A percentile compares a stretch with the other conserved stretches of the same genome.
Conservation (phyloP, 2,113 vertebrate genomes). For the Larimichthys crocea region DNA sequence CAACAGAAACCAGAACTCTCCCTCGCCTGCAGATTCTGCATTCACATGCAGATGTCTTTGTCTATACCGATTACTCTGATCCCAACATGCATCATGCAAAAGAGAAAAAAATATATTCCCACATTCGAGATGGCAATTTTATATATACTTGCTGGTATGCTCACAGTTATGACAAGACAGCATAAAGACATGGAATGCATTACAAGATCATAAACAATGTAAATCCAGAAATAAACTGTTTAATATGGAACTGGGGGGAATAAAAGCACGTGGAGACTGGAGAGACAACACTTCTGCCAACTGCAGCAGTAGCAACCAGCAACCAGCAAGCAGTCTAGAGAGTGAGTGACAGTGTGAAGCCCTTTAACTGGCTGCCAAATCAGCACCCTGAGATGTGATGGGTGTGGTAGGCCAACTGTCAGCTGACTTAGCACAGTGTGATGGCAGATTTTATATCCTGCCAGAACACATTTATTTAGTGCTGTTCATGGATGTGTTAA, state of each 20-base stretch:
- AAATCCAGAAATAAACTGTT: slow-evolving; percentile 16
- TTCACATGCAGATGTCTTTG: too few species aligned
- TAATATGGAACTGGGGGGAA: slow-evolving; percentile 3
- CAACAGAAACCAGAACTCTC: too few species aligned
- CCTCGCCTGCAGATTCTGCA: too few species aligned
- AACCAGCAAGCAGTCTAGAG: not conserved
- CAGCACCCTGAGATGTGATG: not conserved
- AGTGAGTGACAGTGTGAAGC: not conserved
- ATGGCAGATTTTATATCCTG: not conserved
- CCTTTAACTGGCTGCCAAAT: not conserved
- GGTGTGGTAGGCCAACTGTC: slow-evolving; percentile 5
- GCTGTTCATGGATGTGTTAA: too few species aligned
- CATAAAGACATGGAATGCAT: slow-evolving; percentile 10
- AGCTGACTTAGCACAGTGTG: slow-evolving; percentile 17
- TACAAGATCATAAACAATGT: slow-evolving; percentile 23
- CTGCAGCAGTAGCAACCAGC: not conserved
- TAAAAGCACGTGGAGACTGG: slow-evolving; percentile 16
- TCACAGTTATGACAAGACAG: not conserved
- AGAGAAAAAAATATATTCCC: not conserved
- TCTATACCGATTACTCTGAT: too few species aligned
- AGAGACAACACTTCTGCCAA: not conserved
- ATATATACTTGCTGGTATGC: not conserved
- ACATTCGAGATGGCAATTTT: not conserved
- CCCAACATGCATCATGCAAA: not conserved
- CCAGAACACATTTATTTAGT: not conserved